Base-by-base conservation (phyloP, 2,113 vertebrate species). In the Rattus rattus region DNA sequence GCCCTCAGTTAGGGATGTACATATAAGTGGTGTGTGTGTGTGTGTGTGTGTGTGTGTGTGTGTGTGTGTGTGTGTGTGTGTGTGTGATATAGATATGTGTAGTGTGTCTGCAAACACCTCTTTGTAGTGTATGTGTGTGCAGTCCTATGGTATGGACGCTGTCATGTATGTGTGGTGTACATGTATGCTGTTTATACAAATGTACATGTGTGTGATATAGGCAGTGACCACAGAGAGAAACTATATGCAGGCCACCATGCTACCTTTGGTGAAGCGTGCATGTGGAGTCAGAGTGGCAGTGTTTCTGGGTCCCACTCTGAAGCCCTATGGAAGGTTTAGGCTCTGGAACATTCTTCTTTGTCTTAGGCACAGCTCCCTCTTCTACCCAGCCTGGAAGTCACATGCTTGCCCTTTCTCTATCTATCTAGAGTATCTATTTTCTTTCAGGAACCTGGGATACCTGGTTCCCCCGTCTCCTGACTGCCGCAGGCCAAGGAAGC, bases 401-500 rank as follows among this genome's bases (percentile, higher is more conserved):
- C 20, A 6, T 20, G 1, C 59, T 72, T 67, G 36, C 11, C n/a
- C 49, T 52, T 22, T 26, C 30, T 24, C 26, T 4, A 0, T 5
- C 5, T 8, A 0, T 61, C 22, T 17, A 26, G 26, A n/a, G 26
- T 52, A 43, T 22, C 22, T 24, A 11, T 61, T 26, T 54, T 88
- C 36, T 73, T 54, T 24, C n/a, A 72, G 69, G 87, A n/a, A 26
- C 36, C 52, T 56, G 14, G 0, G 3, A 5, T 2, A 0, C 24
- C 1, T 1, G 5, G 26, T n/a, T n/a, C 36, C 28, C 14, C n/a
- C 1, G 0, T 0, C 1, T 0, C 87, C 49, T 17, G 16, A 14
- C 24, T 17, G 0, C 52, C 0, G 0, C 1, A 5, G 4, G 5
- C 24, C 0, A 0, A 13, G 43, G 61, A 14, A 8, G 28, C n/a